A percentile compares a stretch with the other conserved stretches of the same genome.
Evolutionary conservation across 1,140 invertebrate genomes (phyloP).

Genomic region (Pseudomyrmex cubaensis): DNA sequence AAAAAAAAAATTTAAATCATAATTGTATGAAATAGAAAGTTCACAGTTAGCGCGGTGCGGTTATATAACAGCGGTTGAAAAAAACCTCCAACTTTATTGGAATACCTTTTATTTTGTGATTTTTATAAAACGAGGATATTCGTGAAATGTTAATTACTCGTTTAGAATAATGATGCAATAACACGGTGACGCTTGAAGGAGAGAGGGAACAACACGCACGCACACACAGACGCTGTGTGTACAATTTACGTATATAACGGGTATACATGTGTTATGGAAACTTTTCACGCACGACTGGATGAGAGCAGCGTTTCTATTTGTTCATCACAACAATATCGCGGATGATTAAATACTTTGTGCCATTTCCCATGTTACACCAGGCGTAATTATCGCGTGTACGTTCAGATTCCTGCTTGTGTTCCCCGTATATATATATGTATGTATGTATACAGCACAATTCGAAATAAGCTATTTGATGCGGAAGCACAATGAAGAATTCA

Average conservation of each 20-base stretch:
- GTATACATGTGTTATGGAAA: conserved; percentile 8
- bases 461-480: conserved; percentile 6
- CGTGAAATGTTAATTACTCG: background rate
- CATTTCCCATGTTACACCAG: background rate
- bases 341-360: conserved; percentile 48
- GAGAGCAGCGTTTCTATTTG: conserved; percentile 10
- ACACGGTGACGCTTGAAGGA: background rate
- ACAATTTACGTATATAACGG: too few relatives aligned
- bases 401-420: conserved; percentile 23
- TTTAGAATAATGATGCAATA: conserved; percentile 11
- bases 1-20: background rate
- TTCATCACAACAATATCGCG: conserved; percentile 11
- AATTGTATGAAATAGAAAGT: too few relatives aligned
- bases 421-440: too few relatives aligned
- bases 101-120: background rate
- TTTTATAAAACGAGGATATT: background rate
- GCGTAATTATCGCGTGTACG: conserved; percentile 29
- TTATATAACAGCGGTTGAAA: background rate
- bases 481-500: conserved; percentile 37
- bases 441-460: background rate
- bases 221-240: too few relatives aligned
- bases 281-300: background rate
- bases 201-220: background rate
- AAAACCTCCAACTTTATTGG: too few relatives aligned
- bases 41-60: background rate